Conservation (phyloP, 2,797 vertebrate species). For the Dicrostonyx torquatus region DNA sequence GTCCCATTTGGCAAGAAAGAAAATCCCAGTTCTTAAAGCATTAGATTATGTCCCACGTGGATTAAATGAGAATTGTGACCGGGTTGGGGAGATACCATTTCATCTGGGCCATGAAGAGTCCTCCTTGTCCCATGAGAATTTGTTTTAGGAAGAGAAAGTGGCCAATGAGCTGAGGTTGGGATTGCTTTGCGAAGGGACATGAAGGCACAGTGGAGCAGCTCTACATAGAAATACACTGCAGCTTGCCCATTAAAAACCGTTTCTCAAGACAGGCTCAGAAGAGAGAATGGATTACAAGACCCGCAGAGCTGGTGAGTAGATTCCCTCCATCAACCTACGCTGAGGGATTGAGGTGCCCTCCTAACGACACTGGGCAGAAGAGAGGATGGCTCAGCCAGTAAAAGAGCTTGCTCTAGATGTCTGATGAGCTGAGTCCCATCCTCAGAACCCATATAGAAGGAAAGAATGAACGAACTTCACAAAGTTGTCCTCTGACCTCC, state of each 20-base stretch:
- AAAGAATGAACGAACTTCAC: neutral
- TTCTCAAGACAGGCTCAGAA: constrained; percentile 3
- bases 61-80: constrained; percentile 29
- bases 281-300: neutral
- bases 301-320: neutral
- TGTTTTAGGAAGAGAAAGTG: neutral
- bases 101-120: neutral
- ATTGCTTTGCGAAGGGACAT: neutral
- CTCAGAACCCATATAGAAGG: neutral
- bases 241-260: constrained; percentile 46
- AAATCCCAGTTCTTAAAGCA: constrained; percentile 47
- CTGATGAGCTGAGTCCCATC: neutral
- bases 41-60: neutral
- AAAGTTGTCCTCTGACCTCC: neutral
- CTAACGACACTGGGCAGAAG: neutral
- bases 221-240: constrained; percentile 41
- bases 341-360: neutral
- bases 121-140: neutral
- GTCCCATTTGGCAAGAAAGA: constrained; percentile 43
- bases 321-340: neutral
- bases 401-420: neutral
- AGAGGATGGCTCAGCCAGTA: neutral
- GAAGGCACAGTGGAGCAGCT: constrained; percentile 30
- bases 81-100: neutral
- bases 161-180: neutral